Evolutionary conservation across 92 coral and sea anemone species (phyloP).

Genomic region (Zoanthus gigantus): DNA sequence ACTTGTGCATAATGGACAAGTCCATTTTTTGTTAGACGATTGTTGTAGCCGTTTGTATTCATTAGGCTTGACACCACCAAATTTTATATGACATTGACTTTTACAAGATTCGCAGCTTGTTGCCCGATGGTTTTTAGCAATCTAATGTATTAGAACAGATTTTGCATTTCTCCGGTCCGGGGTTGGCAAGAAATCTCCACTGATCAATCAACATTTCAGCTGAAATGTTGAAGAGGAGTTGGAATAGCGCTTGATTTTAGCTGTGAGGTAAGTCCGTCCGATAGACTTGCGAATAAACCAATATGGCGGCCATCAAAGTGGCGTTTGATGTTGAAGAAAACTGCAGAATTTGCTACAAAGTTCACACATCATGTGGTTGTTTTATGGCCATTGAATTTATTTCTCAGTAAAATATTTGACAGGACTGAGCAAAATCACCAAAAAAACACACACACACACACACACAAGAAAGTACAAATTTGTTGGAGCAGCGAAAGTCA

Average conservation of each 20-base stretch:
- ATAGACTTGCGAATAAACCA: background rate
- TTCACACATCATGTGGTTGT: background rate
- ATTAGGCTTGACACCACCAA: conserved; percentile 32
- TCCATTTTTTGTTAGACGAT: conserved; percentile 20
- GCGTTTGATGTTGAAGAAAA: background rate
- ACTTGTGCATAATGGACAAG: conserved; percentile 25
- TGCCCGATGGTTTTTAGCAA: conserved; percentile 11
- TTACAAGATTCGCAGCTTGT: background rate
- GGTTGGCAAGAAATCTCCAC: background rate
- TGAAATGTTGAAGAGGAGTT: background rate
- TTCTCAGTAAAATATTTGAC: background rate
- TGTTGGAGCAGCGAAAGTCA: too few relatives aligned
- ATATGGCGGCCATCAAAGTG: background rate
- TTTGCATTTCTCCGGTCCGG: background rate
- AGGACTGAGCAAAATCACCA: background rate
- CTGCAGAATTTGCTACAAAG: background rate
- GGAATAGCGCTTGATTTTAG: background rate
- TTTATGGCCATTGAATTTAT: background rate
- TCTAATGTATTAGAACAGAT: background rate
- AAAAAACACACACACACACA: conserved; percentile 2
- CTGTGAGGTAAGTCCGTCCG: background rate
- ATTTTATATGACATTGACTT: conserved; percentile 29
- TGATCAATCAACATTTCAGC: background rate
- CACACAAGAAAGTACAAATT: too few relatives aligned
- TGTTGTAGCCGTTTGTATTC: conserved; percentile 47